Percentiles rank a stretch among this genome's conserved stretches.
phyloP scores from a whole-genome alignment of 2,888 invertebrate genomes.

The Papilio gigon region DNA sequence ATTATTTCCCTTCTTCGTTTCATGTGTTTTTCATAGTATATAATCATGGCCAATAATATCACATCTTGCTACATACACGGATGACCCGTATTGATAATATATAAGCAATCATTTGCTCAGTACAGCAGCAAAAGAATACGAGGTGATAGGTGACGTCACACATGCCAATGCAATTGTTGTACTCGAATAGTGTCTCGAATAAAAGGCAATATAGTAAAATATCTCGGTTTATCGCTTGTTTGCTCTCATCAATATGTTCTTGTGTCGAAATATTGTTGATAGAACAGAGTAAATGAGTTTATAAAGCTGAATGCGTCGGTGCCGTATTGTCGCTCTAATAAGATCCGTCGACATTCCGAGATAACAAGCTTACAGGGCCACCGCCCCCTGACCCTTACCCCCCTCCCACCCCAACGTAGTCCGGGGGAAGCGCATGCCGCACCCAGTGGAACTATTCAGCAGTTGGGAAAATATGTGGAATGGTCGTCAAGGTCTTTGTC shows the following conservation, averaged over 20 bases:
- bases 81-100: too few species aligned
- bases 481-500: not conserved
- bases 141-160: not conserved
- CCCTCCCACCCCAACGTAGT: conserved; percentile 16
- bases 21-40: not conserved
- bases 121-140: not conserved
- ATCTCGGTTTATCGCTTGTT: not conserved
- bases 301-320: not conserved
- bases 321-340: conserved; percentile 26
- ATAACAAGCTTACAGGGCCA: conserved; percentile 31
- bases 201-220: too few species aligned
- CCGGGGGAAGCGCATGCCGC: conserved; percentile 16
- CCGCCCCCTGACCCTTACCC: conserved; percentile 2
- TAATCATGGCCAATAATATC: not conserved
- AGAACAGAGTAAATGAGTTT: not conserved
- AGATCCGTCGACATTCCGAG: conserved; percentile 29
- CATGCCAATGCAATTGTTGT: not conserved
- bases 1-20: not conserved
- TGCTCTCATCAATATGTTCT: not conserved
- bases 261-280: not conserved
- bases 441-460: conserved; percentile 20
- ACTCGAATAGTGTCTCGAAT: too few species aligned
- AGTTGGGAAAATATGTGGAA: conserved; percentile 27
- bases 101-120: not conserved
- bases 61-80: too few species aligned